Evolutionary conservation across 2,888 invertebrate genomes (phyloP).

Genomic region (Ichneumoninae sp.): DNA sequence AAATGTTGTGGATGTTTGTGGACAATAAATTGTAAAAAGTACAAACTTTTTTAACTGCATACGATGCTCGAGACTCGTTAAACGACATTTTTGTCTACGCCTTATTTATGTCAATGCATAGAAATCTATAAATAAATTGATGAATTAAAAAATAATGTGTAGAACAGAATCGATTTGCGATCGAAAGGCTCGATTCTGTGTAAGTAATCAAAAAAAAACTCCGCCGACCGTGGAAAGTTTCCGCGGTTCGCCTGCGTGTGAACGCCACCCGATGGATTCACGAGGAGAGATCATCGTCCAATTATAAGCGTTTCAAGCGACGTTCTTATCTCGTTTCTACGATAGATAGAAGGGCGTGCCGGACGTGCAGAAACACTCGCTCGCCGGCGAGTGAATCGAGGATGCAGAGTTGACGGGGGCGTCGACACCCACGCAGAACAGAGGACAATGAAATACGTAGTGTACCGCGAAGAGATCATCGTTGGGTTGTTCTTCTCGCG

Average conservation of each 20-base stretch:
- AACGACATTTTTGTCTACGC: too few species aligned
- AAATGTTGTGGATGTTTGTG: too few species aligned
- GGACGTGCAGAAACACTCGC: conserved; percentile 60
- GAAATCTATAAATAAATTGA: background rate
- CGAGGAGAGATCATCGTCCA: conserved; percentile 62
- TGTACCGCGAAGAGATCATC: conserved; percentile 65
- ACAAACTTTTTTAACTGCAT: too few species aligned
- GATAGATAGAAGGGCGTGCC: conserved; percentile 69
- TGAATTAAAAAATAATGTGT: background rate
- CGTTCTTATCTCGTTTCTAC: conserved; percentile 65
- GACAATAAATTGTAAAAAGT: too few species aligned
- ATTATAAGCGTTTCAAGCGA: conserved; percentile 69
- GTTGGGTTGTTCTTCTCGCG: conserved; percentile 65
- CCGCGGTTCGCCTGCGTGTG: conserved; percentile 21
- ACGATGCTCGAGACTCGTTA: too few species aligned
- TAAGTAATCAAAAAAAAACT: background rate
- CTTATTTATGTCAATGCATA: background rate
- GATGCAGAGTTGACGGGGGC: conserved; percentile 79
- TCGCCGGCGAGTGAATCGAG: conserved; percentile 63
- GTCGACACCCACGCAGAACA: conserved; percentile 81
- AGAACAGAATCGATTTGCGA: background rate
- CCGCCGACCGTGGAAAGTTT: conserved; percentile 32
- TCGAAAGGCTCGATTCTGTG: background rate
- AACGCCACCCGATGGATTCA: conserved; percentile 56
- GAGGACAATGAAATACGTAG: conserved; percentile 64